Conservation (phyloP, 2,113 vertebrate genomes). For the Thunnus thynnus region DNA sequence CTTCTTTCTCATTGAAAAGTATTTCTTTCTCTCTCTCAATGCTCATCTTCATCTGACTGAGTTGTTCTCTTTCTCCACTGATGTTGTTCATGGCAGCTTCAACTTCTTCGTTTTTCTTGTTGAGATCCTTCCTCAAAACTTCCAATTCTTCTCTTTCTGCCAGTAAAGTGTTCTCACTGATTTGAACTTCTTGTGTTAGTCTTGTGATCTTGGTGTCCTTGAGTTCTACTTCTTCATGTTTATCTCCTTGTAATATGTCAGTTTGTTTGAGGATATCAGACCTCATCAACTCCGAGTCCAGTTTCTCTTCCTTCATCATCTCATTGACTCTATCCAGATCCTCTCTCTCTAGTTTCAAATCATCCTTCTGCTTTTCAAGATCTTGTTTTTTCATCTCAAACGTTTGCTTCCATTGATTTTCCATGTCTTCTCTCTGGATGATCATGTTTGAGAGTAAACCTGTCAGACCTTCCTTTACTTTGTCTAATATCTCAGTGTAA, state of each 20-base stretch:
- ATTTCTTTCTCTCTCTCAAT: no score
- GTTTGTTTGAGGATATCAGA: background rate
- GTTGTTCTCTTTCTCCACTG: background rate
- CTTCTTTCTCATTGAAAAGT: no score
- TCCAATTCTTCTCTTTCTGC: no score
- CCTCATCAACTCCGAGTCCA: conserved; percentile 10
- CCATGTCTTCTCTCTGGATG: no score
- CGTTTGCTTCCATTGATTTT: no score
- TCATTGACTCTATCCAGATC: background rate
- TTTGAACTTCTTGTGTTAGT: background rate
- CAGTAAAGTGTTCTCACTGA: background rate
- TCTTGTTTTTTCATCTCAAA: no score
- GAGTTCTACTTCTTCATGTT: background rate
- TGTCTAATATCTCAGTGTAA: background rate
- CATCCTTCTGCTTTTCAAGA: background rate
- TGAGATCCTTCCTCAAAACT: no score
- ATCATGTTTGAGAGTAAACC: background rate
- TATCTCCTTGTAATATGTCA: background rate
- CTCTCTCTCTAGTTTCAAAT: no score
- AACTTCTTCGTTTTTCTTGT: background rate
- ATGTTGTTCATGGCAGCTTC: background rate
- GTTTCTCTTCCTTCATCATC: conserved; percentile 13
- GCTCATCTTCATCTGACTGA: no score
- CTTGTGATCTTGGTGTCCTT: no score
- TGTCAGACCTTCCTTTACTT: conserved; percentile 3